A percentile compares a stretch with the other conserved stretches of the same genome.
These are phyloP conservation scores for Etheostoma nigrum DNA, from an alignment of 2,797 vertebrate genomes.

Conservation along the genomic window DNA sequence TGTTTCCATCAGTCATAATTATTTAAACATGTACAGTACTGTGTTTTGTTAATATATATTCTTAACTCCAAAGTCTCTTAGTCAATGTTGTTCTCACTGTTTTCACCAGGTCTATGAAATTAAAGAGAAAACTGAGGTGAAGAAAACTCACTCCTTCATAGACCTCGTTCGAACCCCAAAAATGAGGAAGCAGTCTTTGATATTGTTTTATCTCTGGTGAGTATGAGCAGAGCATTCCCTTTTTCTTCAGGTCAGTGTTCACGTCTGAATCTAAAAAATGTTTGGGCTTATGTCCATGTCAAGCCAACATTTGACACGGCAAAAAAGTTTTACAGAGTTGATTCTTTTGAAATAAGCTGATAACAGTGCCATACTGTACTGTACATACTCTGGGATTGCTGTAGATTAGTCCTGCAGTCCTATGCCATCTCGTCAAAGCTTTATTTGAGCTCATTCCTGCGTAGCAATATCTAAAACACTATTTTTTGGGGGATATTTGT, in stretches of 20 bases:
- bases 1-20: constrained; percentile 17
- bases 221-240: constrained; percentile 13
- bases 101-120: constrained; percentile 54
- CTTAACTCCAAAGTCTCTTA: not conserved
- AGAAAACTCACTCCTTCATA: constrained; percentile 64
- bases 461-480: no score
- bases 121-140: constrained; percentile 25
- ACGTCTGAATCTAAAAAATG: not conserved
- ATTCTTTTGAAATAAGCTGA: no score
- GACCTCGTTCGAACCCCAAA: constrained; percentile 80
- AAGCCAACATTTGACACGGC: not conserved
- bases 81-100: constrained; percentile 8
- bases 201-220: constrained; percentile 83
- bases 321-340: not conserved
- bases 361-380: no score
- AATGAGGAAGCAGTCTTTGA: constrained; percentile 80
- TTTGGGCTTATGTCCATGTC: not conserved
- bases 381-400: no score
- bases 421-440: no score
- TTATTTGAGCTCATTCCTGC: no score
- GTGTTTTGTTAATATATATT: not conserved
- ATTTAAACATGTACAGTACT: constrained; percentile 40
- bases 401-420: no score
- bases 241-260: not conserved
- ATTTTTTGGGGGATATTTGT: no score